phyloP scores from a whole-genome alignment of 2,113 vertebrate genomes.

The Proteles cristata region DNA sequence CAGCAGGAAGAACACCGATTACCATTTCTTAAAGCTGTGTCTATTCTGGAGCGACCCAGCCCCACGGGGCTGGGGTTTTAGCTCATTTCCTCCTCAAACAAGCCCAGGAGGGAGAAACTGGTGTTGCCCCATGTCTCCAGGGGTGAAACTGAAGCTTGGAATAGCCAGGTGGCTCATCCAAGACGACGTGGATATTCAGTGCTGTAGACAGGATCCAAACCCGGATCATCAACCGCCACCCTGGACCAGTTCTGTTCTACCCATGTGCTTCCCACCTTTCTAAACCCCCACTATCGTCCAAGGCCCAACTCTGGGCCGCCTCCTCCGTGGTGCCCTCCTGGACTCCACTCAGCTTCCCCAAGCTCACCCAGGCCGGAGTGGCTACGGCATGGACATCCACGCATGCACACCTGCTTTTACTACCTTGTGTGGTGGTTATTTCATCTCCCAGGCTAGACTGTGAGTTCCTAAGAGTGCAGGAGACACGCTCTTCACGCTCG shows the following conservation, averaged over 20 bases:
- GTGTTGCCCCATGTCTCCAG: background rate
- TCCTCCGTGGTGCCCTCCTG: background rate
- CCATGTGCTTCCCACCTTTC: background rate
- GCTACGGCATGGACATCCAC: fast-evolving
- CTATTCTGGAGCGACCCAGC: background rate
- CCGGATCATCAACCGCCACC: background rate
- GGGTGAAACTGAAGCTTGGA: background rate
- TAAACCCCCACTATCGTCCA: background rate
- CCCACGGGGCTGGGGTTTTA: background rate
- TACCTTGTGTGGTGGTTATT: fast-evolving
- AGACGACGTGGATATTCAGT: background rate
- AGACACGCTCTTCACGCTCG: fast-evolving
- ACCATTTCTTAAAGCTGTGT: background rate
- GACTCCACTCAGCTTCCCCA: background rate
- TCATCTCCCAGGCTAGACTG: background rate
- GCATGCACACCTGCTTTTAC: background rate
- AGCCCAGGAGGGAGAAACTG: background rate
- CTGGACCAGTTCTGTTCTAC: background rate
- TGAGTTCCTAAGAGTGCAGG: background rate
- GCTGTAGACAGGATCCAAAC: background rate
- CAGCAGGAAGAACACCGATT: no score
- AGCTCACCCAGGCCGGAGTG: background rate
- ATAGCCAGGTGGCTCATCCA: background rate
- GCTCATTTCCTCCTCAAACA: background rate
- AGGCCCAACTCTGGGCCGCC: background rate